Evolutionary conservation across 1,140 invertebrate species (phyloP), one percentile per base, ranked within the genome.

Genomic region (Nautilus pompilius): DNA sequence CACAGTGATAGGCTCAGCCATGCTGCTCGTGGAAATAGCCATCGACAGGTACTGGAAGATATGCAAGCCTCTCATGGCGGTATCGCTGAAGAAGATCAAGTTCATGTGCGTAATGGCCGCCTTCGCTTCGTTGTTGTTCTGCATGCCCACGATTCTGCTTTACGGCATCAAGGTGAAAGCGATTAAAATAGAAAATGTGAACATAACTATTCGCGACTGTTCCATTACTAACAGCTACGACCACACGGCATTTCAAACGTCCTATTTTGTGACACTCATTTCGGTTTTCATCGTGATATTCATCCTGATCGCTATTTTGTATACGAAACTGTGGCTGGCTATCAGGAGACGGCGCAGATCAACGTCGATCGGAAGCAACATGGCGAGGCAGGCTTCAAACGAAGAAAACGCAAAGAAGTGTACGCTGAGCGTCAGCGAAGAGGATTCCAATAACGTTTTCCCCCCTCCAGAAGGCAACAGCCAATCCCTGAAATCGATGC

Each of bases 31-130:
- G 3, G 71, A 71, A 36, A 73, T 77, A 10, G 73, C 71, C n/a
- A 68, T 77, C 28, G 75, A 77, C 48, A 62, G 75, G 20, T 77
- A 70, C 60, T 77, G 69, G 59, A 73, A 74, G 58, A 74, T 77
- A 32, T 77, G 73, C 56, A 62, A 65, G 15, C 74, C 74, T 3
- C 63, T 73, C 2, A 68, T 69, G 66, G 48, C 69, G 30, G 68
- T 74, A 28, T 66, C 68, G 32, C 46, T 76, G n/a, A 68, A 59
- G 24, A 68, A 60, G 22, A 72, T 76, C 30, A 73, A 73, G 62
- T 46, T 66, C 24, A 59, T 72, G 54, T 76, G 74, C 36, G 59
- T 63, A 3, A 13, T 67, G 6, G 71, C 72, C 3, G 66, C 67
- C 5, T 34, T 73, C 2, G 34, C 70, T 17, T 70, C 71, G 0